Evolutionary conservation across 2,888 invertebrate genomes (phyloP), one percentile per base, ranked within the genome.

Genomic region (Athripsodes cinereus): DNA sequence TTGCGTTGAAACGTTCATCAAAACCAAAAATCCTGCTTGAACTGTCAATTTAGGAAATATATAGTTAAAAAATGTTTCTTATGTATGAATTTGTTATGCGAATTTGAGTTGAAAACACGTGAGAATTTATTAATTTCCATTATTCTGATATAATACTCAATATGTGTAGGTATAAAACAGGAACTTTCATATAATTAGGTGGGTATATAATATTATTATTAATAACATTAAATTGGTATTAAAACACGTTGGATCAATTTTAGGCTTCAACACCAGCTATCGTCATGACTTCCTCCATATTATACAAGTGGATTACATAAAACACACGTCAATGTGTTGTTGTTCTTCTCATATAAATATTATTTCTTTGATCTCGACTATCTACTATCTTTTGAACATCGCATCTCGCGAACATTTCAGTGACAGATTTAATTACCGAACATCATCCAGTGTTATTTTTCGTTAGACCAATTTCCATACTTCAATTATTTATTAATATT

Each of bases 401-500:
- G 13, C 16, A 40, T 51, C 22, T 40, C 18, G 11, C 34, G 55
- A 55, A 55, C 22, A 35, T 57, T 53, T 26, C 34, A 58, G 49
- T 57, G 54, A 54, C 57, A 57, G 57, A 22, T 22, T 50, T 57
- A 56, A 60, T 60, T 57, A 56, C 34, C 51, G 50, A 40, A 40
- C 40, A 40, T 40, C 40, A 16, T 40, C 40, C 16, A 40, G 18
- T 40, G 44, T 50, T 53, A 53, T 60, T 60, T 57, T 57, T 60
- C 57, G 51, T 49, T 40, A 19, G 49, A 53, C 52, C 53, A 57
- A 57, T 57, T 59, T 59, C 52, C 55, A 59, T 40, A 26, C 59
- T 55, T 59, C 59, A 59, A 52, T 52, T 31, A 47, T 31, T 31
- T 31, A 11, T 31, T 31, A 6, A 31, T 8, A 31, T 31, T 40